Conservation (phyloP, 2,888 invertebrate genomes). For the Papilio protenor region DNA sequence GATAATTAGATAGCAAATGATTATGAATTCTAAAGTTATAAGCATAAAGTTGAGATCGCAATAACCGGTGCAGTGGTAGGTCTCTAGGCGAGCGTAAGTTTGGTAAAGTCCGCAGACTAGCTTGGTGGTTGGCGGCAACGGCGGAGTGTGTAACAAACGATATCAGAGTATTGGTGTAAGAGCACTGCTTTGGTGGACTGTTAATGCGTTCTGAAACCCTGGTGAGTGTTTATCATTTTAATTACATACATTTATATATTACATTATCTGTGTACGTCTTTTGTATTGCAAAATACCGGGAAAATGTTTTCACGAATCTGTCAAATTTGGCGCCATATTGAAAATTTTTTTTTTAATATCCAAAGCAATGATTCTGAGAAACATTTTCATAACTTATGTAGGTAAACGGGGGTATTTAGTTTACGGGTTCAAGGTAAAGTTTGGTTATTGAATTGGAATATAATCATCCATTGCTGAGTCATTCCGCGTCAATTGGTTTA, state of each 20-base stretch:
- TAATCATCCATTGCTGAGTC: slow-evolving; percentile 27
- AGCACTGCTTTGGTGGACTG: slow-evolving; percentile 84
- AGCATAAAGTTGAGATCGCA: slow-evolving; percentile 65
- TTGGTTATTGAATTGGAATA: slow-evolving; percentile 17
- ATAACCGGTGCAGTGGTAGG: slow-evolving; percentile 70
- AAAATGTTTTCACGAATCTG: slow-evolving; percentile 42
- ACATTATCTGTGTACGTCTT: slow-evolving; percentile 50
- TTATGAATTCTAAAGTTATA: slow-evolving; percentile 1
- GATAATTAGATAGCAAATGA: slow-evolving; percentile 16
- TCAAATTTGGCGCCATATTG: slow-evolving; percentile 14
- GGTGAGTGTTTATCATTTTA: slow-evolving; percentile 83
- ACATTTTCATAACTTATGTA: slow-evolving; percentile 29
- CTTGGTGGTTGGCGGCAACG: slow-evolving; percentile 80
- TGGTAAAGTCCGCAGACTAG: slow-evolving; percentile 80
- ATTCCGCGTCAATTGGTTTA: slow-evolving; percentile 34
- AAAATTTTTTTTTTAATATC: not conserved
- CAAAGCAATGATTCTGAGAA: slow-evolving; percentile 12
- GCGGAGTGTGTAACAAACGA: slow-evolving; percentile 75
- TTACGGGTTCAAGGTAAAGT: slow-evolving; percentile 31
- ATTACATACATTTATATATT: slow-evolving; percentile 57
- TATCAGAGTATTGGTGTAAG: slow-evolving; percentile 76
- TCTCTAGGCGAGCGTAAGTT: slow-evolving; percentile 80
- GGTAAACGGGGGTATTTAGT: slow-evolving; percentile 26
- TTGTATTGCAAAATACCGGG: slow-evolving; percentile 24
- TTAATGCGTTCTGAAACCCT: slow-evolving; percentile 79